Conservation (phyloP, 2,888 invertebrate species). For the Scaptomyza caliginosa region DNA sequence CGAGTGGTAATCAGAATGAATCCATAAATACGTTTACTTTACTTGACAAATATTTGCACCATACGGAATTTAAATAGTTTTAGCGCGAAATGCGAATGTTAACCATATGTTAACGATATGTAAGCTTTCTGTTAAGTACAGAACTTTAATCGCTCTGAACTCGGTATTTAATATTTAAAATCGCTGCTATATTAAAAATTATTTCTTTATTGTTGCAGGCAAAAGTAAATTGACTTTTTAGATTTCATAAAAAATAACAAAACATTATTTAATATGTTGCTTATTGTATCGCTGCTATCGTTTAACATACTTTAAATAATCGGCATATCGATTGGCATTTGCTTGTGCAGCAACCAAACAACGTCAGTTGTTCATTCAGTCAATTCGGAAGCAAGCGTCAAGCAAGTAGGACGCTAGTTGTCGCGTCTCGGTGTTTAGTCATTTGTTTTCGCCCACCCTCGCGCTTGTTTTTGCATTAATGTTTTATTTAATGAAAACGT, state of each 20-base stretch:
- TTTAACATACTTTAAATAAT: not conserved
- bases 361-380: conserved; percentile 41
- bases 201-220: not conserved
- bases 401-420: conserved; percentile 27
- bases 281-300: not conserved
- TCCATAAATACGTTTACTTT: not conserved
- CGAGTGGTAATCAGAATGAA: not conserved
- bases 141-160: not conserved
- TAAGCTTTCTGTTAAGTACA: too few species aligned
- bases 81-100: not conserved
- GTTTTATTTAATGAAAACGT: conserved; percentile 31
- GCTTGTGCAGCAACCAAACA: conserved; percentile 1
- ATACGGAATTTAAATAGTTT: not conserved
- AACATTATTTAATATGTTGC: not conserved
- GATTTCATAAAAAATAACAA: not conserved
- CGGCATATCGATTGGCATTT: conserved; percentile 26
- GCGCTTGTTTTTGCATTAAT: conserved; percentile 28
- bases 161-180: not conserved
- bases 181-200: not conserved
- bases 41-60: too few species aligned
- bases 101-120: not conserved
- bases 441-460: conserved; percentile 6
- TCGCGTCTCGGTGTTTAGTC: conserved; percentile 6
- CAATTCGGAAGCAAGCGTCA: conserved; percentile 53
- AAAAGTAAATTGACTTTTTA: not conserved